Evolutionary conservation across 2,888 invertebrate species (phyloP), one percentile per base, ranked within the genome.

Genomic region (Gnatocerus cornutus): DNA sequence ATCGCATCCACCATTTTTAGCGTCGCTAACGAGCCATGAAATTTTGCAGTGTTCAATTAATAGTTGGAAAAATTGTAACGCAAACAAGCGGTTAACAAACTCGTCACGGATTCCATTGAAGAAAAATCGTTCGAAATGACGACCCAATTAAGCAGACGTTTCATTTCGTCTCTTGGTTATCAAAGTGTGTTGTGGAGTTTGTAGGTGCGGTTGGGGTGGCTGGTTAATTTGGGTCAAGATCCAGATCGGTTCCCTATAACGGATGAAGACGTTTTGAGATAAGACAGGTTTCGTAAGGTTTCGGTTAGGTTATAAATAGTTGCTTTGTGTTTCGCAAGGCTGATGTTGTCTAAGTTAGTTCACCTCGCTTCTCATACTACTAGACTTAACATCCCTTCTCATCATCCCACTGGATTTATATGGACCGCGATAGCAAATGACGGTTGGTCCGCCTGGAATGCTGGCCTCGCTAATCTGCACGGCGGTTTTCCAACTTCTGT

Each of bases 361-460:
- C 59, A 69, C 69, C 55, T 66, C 50, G 14, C 43, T 46, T 29
- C 53, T 50, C 48, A 48, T 63, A 45, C 21, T 4, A 1, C 65
- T 62, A 10, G 56, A 61, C 70, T 45, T 61, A 53, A 62, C 62
- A 61, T 62, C 66, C 66, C 58, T 64, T 55, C 67, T 48, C 67
- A 70, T 70, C 66, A 70, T 70, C 62, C 67, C 56, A 8, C 56
- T 52, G 64, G 68, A 71, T 71, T 71, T 71, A 71, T 71, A 67
- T 56, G 71, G 55, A 67, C 68, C 71, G 68, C 71, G 71, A 71
- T 71, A 71, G 71, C 71, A 71, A 71, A 71, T 71, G 71, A 68
- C 71, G 71, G 70, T 70, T 55, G 70, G 71, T 71, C 71, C 68
- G 64, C 67, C 63, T 53, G 71, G 64, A 59, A 68, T 64, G 63